Base-by-base conservation (phyloP, 2,797 vertebrate species). In the Choloepus didactylus region DNA sequence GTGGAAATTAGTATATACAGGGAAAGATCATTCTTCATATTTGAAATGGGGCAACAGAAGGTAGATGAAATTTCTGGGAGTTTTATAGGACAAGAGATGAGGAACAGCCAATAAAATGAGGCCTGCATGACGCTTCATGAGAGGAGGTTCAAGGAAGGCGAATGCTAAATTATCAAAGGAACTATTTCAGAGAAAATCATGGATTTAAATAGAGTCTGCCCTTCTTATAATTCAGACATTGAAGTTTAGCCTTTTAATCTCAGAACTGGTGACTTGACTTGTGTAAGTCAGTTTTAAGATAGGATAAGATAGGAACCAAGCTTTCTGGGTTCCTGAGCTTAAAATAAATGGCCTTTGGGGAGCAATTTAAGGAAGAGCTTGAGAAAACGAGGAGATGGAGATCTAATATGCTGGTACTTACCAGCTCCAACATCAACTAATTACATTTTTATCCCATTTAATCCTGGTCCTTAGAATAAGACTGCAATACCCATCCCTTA, bases 41-140 rank as follows among this genome's bases (percentile, higher is more conserved):
- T 27, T 86, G 18, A 90, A 93, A 15, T 31, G 51, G 10, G 25
- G 31, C 12, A 29, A 31, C 29, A 88, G 60, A 91, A 88, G 69
- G 46, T 60, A 72, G 70, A 9, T 92, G 46, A 94, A 14, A 12
- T 76, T 38, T 31, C 15, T 38, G 81, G 51, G 27, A 56, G 46
- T 91, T 94, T 91, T 91, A 82, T 77, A 44, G 62, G 49, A 46
- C 38, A 79, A 64, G 66, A 67, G 41, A 79, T 77, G 76, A 84
- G 16, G 66, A 87, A 83, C 19, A 67, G 18, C 62, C 89, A 89
- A 87, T 94, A 90, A 88, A 88, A 88, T 82, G 60, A 77, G 81
- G 11, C 44, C 35, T 46, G 29, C 10, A 27, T 73, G n/a, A 91
- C 44, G 62, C 38, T 49, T 18, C 18, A 27, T 60, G 27, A 72